Evolutionary conservation across 2,113 vertebrate species (phyloP), one percentile per base, ranked within the genome.

Genomic region (Ceyx melanurus): DNA sequence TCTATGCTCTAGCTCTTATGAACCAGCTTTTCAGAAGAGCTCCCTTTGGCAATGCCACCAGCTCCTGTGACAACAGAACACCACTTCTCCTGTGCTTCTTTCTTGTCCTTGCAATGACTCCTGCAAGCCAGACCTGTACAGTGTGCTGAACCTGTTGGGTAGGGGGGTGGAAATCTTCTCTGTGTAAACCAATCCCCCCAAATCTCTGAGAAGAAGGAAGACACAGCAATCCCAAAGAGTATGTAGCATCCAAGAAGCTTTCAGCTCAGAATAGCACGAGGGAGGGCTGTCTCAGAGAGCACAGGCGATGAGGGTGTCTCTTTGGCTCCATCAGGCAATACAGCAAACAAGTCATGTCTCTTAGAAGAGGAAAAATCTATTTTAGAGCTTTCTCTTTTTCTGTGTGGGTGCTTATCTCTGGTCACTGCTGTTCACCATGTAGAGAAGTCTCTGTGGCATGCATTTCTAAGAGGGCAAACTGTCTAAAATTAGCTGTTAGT

Each of bases 391-490:
- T 82, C 74, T 86, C 66, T 93, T 77, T 79, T 96, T 83, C 92
- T 95, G 76, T 92, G 85, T 94, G 92, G 95, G 96, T 95, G 95
- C 92, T 94, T 95, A 96, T 96, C 95, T 96, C 93, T 93, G 96
- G 95, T 93, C 92, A 80, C 95, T 95, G 94, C 95, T 94, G 91
- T 83, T 96, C 72, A 31, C 85, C 76, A 61, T 61, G 82, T 93
- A 95, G 92, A 93, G 94, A 81, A 94, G 94, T 88, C 96, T 96
- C 94, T 91, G 91, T 87, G 87, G 94, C 94, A 3, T 19, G 82
- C 87, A 86, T 94, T 96, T 96, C 88, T 96, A 79, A 94, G 95
- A 93, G 91, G 89, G 82, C 92, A 94, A 95, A 92, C 87, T 92
- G 82, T 86, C 95, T 96, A 96, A 96, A 96, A 96, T 96, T 95